These are phyloP conservation scores for Malacoctenus gilli DNA, from an alignment of 2,797 vertebrate species.

Conservation along the genomic window DNA sequence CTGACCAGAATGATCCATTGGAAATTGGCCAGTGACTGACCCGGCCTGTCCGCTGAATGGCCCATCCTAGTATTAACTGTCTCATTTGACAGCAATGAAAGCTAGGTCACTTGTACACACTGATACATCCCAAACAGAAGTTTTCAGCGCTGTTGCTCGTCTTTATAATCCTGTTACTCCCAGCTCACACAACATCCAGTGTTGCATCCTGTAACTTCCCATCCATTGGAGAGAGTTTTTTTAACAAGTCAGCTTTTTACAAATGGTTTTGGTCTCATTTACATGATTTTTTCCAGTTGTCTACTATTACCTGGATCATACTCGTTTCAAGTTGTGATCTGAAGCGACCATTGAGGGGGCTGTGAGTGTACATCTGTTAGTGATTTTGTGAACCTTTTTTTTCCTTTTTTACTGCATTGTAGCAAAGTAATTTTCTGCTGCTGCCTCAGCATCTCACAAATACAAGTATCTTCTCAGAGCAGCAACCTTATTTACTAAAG, in stretches of 20 bases:
- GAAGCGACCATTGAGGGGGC: slow-evolving; percentile 42
- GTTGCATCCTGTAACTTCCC: no score
- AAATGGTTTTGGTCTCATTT: no score
- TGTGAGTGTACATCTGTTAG: slow-evolving; percentile 69
- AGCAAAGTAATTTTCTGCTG: slow-evolving; percentile 61
- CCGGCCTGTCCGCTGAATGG: no score
- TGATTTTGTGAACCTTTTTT: slow-evolving; percentile 60
- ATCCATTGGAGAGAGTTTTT: no score
- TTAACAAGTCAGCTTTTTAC: no score
- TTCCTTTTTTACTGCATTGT: slow-evolving; percentile 39
- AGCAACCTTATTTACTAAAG: no score
- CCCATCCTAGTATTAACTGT: slow-evolving; percentile 22
- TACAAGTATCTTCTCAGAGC: slow-evolving; percentile 1
- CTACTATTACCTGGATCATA: slow-evolving; percentile 35
- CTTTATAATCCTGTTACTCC: no score
- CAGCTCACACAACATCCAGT: no score
- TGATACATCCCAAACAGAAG: slow-evolving; percentile 6
- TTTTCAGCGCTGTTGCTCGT: no score
- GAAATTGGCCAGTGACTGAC: slow-evolving; percentile 27
- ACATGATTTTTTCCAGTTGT: slow-evolving; percentile 49
- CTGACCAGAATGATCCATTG: slow-evolving; percentile 46
- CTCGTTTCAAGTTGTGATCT: slow-evolving; percentile 28
- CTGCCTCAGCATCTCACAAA: slow-evolving; percentile 43
- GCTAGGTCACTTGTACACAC: slow-evolving; percentile 18
- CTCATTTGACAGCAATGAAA: slow-evolving; percentile 13